Evolutionary conservation across 2,113 vertebrate genomes (phyloP).

Genomic region (Pangasianodon hypophthalmus): DNA sequence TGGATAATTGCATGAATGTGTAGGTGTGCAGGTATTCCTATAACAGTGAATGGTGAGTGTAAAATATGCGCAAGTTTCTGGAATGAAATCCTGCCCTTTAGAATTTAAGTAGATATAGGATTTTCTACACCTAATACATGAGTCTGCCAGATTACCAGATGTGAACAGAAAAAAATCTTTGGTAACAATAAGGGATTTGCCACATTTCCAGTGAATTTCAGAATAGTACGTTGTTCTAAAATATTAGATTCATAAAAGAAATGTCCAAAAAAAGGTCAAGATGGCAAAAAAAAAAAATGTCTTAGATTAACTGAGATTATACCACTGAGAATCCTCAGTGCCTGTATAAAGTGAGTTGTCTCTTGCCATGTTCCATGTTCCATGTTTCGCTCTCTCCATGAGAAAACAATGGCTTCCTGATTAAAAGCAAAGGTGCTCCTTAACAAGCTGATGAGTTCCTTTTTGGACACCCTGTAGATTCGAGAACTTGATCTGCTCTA

Average conservation of each 20-base stretch:
- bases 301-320: neutral
- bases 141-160: neutral
- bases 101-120: neutral
- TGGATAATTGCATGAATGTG: neutral
- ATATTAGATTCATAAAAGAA: neutral
- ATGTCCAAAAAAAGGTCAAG: neutral
- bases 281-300: neutral
- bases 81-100: neutral
- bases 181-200: neutral
- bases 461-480: neutral
- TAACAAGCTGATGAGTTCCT: neutral
- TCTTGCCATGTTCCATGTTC: neutral
- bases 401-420: constrained; percentile 13
- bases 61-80: neutral
- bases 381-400: neutral
- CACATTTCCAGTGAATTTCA: neutral
- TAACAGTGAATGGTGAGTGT: no score
- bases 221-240: neutral
- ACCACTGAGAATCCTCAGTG: neutral
- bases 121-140: neutral
- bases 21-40: neutral
- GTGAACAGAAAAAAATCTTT: neutral
- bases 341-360: neutral
- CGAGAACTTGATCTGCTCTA: neutral
- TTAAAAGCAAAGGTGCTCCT: neutral